phyloP scores from a whole-genome alignment of 2,888 invertebrate genomes.

The Apodemia mormo region DNA sequence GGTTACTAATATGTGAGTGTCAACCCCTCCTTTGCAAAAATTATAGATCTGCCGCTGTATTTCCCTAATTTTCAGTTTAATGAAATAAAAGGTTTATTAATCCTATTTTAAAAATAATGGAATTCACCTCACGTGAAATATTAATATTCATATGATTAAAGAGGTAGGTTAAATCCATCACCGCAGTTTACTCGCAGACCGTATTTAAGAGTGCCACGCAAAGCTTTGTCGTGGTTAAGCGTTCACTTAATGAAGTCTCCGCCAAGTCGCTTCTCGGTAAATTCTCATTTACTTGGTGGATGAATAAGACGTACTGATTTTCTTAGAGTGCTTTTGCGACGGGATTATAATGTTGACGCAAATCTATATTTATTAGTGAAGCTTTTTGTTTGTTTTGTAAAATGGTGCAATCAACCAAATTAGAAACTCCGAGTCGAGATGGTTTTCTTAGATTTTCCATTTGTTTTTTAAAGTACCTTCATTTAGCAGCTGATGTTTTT shows the following conservation, averaged over 20 bases:
- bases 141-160: conserved; percentile 15
- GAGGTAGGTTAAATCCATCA: conserved; percentile 40
- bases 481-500: too few relatives aligned
- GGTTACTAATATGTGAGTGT: too few relatives aligned
- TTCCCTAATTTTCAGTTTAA: too few relatives aligned
- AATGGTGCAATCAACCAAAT: background rate
- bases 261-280: conserved; percentile 48
- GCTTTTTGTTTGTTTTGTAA: background rate
- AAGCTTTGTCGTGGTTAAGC: conserved; percentile 59
- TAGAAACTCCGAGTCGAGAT: too few relatives aligned
- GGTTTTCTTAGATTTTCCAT: too few relatives aligned
- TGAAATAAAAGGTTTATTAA: too few relatives aligned
- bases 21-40: too few relatives aligned
- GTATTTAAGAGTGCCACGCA: conserved; percentile 39
- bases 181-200: conserved; percentile 38
- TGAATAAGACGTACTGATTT: conserved; percentile 19
- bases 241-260: conserved; percentile 65
- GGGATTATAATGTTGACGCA: conserved; percentile 18
- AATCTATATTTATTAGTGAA: conserved; percentile 16
- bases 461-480: too few relatives aligned
- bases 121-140: background rate
- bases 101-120: too few relatives aligned
- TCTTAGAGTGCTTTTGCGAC: conserved; percentile 3
- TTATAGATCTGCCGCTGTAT: too few relatives aligned
- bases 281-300: conserved; percentile 39